Evolutionary conservation across 2,888 invertebrate genomes (phyloP), one percentile per base, ranked within the genome.

Genomic region (Aquatica leii): DNA sequence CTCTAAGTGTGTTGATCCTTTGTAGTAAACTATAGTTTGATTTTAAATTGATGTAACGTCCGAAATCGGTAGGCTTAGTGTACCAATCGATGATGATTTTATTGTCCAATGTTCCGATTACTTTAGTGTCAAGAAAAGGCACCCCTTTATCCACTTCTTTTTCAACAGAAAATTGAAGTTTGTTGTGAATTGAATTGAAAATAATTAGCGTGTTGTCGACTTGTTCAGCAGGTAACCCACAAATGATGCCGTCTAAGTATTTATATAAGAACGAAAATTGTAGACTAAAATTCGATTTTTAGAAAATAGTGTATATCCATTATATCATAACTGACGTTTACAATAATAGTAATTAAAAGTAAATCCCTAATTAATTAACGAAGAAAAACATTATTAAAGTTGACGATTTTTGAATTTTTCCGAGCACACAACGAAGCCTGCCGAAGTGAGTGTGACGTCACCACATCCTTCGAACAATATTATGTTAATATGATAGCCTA

Each of bases 1-100:
- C 37, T 37, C 9, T 37, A 11, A 37, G 2, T 2, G 37, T 37
- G 37, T 37, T 37, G 4, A 37, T 43, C 6, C 14, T 43, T 43
- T 43, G 43, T 15, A 15, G 15, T 3, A 43, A 12, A 12, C 2
- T 12, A 17, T 43, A 14, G 14, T 43, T 43, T 1, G 43, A 43
- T 15, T 43, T 8, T 2, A 43, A 43, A 15, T 43, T 43, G 43
- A 43, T 43, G 43, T 43, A 43, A 1, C 43, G 43, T 43, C 43
- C 43, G 1, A 14, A 43, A 4, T 12, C 2, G 1, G 43, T 43
- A 9, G 43, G 43, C 14, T 43, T 43, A 2, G 14, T 43, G 8
- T 43, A 43, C 15, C 43, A 43, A 15, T 43, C 43, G 2, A 43
- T 15, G 14, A 15, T 6, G 8, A 43, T 43, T 8, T n/a, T 43